Conservation (phyloP, 2,888 invertebrate genomes). For the Leistus spinibarbis region DNA sequence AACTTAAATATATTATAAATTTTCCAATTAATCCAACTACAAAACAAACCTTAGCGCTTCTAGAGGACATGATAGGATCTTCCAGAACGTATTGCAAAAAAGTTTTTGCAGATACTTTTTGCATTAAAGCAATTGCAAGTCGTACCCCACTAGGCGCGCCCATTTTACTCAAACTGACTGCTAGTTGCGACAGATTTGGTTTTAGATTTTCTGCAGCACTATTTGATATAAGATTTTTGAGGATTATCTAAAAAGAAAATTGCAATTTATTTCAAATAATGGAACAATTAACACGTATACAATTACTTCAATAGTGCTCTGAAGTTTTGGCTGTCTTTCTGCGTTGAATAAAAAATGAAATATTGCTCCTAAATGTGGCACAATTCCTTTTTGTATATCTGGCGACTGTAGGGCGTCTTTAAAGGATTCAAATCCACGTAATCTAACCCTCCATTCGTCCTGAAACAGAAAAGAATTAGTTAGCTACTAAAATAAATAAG, state of each 20-base stretch:
- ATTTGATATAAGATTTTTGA: conserved; percentile 40
- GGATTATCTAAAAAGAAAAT: conserved; percentile 47
- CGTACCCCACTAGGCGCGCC: conserved; percentile 60
- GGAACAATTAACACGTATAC: neutral
- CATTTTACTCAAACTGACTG: conserved; percentile 57
- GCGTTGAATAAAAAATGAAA: conserved; percentile 68
- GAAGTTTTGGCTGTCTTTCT: conserved; percentile 60
- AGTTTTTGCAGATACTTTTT: conserved; percentile 58
- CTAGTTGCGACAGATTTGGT: conserved; percentile 55
- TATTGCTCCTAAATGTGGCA: conserved; percentile 67
- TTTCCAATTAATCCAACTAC: neutral
- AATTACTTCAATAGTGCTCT: conserved; percentile 47
- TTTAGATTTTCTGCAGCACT: conserved; percentile 50
- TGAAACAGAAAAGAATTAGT: conserved; percentile 47
- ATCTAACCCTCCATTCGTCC: conserved; percentile 64
- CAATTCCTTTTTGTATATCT: conserved; percentile 60
- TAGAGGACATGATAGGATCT: conserved; percentile 46
- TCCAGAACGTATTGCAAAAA: conserved; percentile 46
- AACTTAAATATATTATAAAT: neutral
- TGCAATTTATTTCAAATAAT: neutral
- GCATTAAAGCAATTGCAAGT: conserved; percentile 60
- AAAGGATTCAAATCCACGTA: conserved; percentile 65
- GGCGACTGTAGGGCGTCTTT: conserved; percentile 62
- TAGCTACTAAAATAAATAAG: neutral
- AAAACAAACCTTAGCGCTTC: conserved; percentile 47